Percentiles rank a stretch among this genome's conserved stretches.
These are phyloP conservation scores for Sorex fumeus DNA, from an alignment of 2,113 vertebrate genomes.

Conservation along the genomic window DNA sequence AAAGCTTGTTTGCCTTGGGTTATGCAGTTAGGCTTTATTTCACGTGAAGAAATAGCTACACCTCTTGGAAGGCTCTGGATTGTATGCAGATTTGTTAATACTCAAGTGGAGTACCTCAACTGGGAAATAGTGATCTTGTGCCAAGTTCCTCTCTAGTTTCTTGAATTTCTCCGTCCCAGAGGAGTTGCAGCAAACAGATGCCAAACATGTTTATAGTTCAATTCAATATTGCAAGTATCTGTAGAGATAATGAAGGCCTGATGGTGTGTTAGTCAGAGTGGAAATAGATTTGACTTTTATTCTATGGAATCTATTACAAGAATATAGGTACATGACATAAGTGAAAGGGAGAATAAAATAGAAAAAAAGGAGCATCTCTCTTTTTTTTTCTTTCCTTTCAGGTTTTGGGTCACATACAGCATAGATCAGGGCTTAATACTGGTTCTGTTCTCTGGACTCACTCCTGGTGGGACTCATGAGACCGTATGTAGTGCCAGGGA, in stretches of 20 bases:
- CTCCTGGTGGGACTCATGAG: too few relatives aligned
- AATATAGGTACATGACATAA: neutral
- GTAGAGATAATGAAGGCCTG: neutral
- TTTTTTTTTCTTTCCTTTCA: too few relatives aligned
- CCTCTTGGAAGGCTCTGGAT: neutral
- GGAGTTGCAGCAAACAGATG: neutral
- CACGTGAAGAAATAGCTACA: neutral
- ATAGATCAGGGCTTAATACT: too few relatives aligned
- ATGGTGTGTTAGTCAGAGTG: neutral
- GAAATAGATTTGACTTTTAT: constrained; percentile 19
- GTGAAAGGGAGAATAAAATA: neutral
- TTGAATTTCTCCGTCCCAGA: neutral
- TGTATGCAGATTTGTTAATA: neutral
- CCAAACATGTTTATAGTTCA: neutral
- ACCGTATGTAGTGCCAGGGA: too few relatives aligned
- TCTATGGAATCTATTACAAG: constrained; percentile 45
- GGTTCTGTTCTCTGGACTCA: too few relatives aligned
- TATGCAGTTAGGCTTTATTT: neutral
- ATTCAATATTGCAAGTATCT: neutral
- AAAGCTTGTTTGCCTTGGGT: fast-evolving
- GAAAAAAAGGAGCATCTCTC: too few relatives aligned
- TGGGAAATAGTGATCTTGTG: neutral
- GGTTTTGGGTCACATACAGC: too few relatives aligned
- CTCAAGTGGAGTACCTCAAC: neutral
- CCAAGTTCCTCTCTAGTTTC: neutral